Percentiles rank a stretch among this genome's conserved stretches.
phyloP scores from a whole-genome alignment of 2,113 vertebrate species.

The Vidua macroura region DNA sequence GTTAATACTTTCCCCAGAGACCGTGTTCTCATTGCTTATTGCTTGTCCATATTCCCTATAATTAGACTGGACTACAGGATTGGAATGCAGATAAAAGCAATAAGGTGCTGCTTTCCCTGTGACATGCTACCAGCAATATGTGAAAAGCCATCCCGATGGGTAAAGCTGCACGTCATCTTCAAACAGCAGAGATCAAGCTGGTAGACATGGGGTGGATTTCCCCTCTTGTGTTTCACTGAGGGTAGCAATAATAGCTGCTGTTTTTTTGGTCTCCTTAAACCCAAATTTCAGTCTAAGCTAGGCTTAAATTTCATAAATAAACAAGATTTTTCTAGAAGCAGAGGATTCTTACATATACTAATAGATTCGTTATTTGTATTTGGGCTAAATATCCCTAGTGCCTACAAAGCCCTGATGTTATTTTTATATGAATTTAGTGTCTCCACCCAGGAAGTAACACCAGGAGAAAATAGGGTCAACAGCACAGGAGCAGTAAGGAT shows the following conservation, averaged over 20 bases:
- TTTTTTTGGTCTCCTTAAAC: not conserved
- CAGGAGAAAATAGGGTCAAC: not conserved
- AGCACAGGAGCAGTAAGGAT: not conserved
- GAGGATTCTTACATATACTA: not conserved
- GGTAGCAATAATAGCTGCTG: not conserved
- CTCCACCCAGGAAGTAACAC: not conserved
- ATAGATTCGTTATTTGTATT: not conserved
- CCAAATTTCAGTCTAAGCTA: not conserved
- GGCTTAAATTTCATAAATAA: not conserved
- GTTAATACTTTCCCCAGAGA: not conserved
- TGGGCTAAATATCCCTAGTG: not conserved
- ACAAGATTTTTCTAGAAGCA: not conserved
- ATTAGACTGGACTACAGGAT: not conserved
- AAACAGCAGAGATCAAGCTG: not conserved
- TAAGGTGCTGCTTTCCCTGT: not conserved
- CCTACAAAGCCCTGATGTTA: not conserved
- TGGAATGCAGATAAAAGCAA: not conserved
- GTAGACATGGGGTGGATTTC: not conserved
- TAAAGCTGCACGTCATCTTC: rapidly evolving
- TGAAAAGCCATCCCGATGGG: not conserved
- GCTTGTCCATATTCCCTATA: not conserved
- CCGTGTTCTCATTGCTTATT: not conserved
- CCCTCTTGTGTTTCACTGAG: not conserved
- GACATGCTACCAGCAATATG: rapidly evolving
- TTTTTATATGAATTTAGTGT: not conserved